Percentiles rank a stretch among this genome's conserved stretches.
Conservation (phyloP, 2,113 vertebrate genomes). For the Melanostigma gelatinosum region DNA sequence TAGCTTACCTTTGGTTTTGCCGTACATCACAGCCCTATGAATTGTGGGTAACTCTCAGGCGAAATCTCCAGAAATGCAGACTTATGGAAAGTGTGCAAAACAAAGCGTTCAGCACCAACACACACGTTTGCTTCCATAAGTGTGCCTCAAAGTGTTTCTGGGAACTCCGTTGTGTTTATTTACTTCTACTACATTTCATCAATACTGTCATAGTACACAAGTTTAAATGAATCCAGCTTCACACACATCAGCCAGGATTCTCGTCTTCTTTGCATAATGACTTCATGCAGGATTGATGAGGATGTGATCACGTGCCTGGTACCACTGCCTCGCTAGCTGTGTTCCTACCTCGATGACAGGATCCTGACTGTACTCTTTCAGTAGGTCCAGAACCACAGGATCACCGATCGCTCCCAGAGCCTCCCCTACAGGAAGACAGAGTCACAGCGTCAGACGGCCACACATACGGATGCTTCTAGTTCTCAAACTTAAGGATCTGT, state of each 20-base stretch:
- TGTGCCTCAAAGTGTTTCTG: background rate
- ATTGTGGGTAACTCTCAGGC: too few relatives aligned
- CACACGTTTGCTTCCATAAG: background rate
- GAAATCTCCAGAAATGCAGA: too few relatives aligned
- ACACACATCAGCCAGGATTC: too few relatives aligned
- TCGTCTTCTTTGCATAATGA: background rate
- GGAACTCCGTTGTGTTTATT: background rate
- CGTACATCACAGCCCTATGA: too few relatives aligned
- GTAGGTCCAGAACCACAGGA: conserved; percentile 85
- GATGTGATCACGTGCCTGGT: background rate
- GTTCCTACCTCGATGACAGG: conserved; percentile 83
- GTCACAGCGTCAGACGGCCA: background rate
- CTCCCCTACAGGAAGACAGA: conserved; percentile 84
- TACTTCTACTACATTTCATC: background rate
- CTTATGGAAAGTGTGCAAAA: too few relatives aligned
- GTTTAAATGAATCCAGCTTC: background rate
- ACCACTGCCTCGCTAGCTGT: background rate
- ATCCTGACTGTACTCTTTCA: conserved; percentile 87
- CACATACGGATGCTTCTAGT: background rate
- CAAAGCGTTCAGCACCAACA: background rate
- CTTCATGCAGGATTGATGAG: background rate
- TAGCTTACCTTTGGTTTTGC: too few relatives aligned
- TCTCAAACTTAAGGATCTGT: background rate
- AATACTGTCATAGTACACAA: background rate
- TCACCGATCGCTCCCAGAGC: conserved; percentile 95